Evolutionary conservation across 2,797 vertebrate species (phyloP).

Genomic region (Enteromius radiatus): DNA sequence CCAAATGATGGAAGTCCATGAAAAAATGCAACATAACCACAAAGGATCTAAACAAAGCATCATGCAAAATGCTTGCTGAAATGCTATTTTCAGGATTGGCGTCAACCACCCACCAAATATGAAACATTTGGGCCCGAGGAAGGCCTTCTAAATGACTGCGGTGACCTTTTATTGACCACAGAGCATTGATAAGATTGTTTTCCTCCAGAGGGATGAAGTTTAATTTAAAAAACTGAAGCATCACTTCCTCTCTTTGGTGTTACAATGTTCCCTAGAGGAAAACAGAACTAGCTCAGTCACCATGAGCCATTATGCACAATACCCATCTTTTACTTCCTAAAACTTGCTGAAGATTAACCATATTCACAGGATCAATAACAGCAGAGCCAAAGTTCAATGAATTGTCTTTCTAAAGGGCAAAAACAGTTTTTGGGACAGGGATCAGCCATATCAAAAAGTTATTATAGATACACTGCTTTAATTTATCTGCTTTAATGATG

Average conservation of each 20-base stretch:
- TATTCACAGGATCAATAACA: conserved; percentile 18
- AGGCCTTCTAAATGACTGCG: not conserved
- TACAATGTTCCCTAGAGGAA: not conserved
- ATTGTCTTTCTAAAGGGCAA: conserved; percentile 11
- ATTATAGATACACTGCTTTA: not conserved
- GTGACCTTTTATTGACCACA: conserved; percentile 31
- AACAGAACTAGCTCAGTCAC: not conserved
- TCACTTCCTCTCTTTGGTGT: conserved; percentile 15
- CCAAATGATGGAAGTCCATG: not conserved
- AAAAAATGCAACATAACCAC: not conserved
- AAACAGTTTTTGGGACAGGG: not conserved
- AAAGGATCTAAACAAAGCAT: not conserved
- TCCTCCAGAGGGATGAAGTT: not conserved
- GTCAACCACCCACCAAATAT: not conserved
- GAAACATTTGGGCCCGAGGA: not conserved
- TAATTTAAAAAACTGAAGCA: conserved; percentile 41
- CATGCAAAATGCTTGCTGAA: not conserved
- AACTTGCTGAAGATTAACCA: not conserved
- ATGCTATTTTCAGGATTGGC: not conserved
- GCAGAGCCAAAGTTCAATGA: not conserved
- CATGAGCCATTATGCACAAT: not conserved
- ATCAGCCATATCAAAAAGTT: not conserved
- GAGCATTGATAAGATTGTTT: conserved; percentile 14
- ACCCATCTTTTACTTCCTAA: conserved; percentile 16
- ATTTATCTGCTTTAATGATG: not conserved